phyloP scores from a whole-genome alignment of 2,888 invertebrate species.

The Ganaspis brasiliensis region DNA sequence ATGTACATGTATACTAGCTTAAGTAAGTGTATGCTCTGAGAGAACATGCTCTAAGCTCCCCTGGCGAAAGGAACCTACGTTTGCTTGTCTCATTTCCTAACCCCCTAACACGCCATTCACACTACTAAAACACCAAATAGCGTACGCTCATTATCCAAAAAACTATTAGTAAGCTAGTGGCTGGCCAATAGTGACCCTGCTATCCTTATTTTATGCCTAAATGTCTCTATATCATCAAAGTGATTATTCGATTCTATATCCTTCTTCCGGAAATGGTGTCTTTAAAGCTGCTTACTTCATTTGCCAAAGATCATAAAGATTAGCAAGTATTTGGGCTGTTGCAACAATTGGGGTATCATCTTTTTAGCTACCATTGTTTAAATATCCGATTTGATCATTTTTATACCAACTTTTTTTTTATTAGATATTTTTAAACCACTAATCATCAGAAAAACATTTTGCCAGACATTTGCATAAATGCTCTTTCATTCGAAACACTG shows the following conservation, averaged over 20 bases:
- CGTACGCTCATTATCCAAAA: constrained; percentile 64
- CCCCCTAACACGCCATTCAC: constrained; percentile 71
- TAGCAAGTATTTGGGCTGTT: too few relatives aligned
- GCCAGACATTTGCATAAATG: too few relatives aligned
- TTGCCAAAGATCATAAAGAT: neutral
- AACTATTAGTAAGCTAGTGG: constrained; percentile 66
- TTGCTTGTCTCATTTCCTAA: constrained; percentile 68
- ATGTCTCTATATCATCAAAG: constrained; percentile 58
- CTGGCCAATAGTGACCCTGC: constrained; percentile 67
- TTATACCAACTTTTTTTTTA: too few relatives aligned
- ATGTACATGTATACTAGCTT: constrained; percentile 61
- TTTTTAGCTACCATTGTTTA: too few relatives aligned
- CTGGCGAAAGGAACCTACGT: constrained; percentile 52
- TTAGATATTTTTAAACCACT: too few relatives aligned
- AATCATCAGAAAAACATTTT: too few relatives aligned
- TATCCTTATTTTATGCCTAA: constrained; percentile 66
- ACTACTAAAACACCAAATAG: constrained; percentile 68
- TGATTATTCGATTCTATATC: neutral
- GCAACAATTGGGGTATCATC: too few relatives aligned
- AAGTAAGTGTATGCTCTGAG: constrained; percentile 60
- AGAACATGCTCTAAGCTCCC: constrained; percentile 53
- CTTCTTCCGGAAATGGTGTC: neutral
- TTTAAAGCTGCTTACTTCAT: neutral
- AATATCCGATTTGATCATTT: too few relatives aligned
- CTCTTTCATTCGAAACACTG: too few relatives aligned